phyloP scores from a whole-genome alignment of 2,113 vertebrate genomes.

The Puffinus mauretanicus region DNA sequence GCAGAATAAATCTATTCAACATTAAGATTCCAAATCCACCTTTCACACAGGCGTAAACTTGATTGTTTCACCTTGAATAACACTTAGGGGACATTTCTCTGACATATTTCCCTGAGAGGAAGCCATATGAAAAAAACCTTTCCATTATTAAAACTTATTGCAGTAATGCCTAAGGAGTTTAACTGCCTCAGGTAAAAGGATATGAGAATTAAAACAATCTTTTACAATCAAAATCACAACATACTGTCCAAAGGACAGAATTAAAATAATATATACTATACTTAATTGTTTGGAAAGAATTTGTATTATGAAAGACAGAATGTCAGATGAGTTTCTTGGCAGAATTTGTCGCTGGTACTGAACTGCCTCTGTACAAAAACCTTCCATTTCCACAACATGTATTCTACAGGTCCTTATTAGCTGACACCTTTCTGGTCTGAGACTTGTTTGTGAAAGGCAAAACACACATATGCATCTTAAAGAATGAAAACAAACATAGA shows the following conservation, averaged over 20 bases:
- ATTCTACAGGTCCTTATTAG: neutral
- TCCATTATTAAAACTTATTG: neutral
- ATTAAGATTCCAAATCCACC: neutral
- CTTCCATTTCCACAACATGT: neutral
- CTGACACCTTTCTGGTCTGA: neutral
- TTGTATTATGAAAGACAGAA: neutral
- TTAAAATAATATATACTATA: neutral
- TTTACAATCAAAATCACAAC: neutral
- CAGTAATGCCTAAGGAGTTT: neutral
- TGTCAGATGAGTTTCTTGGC: neutral
- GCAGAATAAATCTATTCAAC: neutral
- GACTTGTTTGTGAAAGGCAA: neutral
- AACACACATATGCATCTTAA: neutral
- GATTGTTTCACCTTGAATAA: neutral
- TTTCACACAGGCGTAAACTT: neutral
- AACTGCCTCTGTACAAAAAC: neutral
- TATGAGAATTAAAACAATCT: neutral
- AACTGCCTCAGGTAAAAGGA: neutral
- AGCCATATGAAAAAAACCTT: neutral
- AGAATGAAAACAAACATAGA: neutral
- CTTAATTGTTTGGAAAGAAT: neutral
- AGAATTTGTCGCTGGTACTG: neutral
- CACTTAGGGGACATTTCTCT: neutral
- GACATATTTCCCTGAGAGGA: neutral
- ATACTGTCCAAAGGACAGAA: neutral